Conservation (phyloP, 2,888 invertebrate genomes). For the Drosophila macrospina region DNA sequence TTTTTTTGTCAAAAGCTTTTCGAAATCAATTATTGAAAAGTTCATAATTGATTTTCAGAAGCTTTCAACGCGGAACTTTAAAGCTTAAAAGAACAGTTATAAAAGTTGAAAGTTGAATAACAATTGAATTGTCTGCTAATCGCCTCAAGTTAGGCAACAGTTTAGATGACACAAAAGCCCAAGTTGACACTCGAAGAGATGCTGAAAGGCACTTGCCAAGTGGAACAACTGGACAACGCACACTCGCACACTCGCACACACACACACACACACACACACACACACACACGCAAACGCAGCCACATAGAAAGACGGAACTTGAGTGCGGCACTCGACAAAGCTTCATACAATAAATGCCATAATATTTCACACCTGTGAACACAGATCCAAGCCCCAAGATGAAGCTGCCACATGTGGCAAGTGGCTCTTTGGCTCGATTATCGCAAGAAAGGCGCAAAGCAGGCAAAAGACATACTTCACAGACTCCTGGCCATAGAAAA, state of each 20-base stretch:
- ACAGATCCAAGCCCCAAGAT: conserved; percentile 18
- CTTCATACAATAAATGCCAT: conserved; percentile 48
- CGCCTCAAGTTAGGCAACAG: conserved; percentile 51
- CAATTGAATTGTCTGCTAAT: conserved; percentile 4
- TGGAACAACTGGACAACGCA: conserved; percentile 20
- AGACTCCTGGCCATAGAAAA: conserved; percentile 15
- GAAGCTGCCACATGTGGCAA: conserved; percentile 46
- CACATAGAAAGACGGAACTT: not conserved
- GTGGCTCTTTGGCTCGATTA: conserved; percentile 56
- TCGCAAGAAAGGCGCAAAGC: conserved; percentile 34
- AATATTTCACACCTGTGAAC: conserved; percentile 56
- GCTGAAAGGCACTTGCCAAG: conserved; percentile 1
- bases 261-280: not conserved
- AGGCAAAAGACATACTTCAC: conserved; percentile 23
- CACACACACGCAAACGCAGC: not conserved
- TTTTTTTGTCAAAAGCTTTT: not conserved
- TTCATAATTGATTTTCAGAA: not conserved
- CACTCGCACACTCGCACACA: conserved; percentile 2
- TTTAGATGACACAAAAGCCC: conserved; percentile 36
- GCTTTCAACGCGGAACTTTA: not conserved
- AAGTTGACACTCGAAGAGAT: conserved; percentile 20
- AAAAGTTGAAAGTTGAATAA: conserved; percentile 15
- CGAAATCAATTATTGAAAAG: not conserved
- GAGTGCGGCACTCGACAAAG: conserved; percentile 49
- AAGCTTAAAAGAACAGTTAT: not conserved